Base-by-base conservation (phyloP, 1,140 invertebrate genomes). In the Tetramorium alpestre region DNA sequence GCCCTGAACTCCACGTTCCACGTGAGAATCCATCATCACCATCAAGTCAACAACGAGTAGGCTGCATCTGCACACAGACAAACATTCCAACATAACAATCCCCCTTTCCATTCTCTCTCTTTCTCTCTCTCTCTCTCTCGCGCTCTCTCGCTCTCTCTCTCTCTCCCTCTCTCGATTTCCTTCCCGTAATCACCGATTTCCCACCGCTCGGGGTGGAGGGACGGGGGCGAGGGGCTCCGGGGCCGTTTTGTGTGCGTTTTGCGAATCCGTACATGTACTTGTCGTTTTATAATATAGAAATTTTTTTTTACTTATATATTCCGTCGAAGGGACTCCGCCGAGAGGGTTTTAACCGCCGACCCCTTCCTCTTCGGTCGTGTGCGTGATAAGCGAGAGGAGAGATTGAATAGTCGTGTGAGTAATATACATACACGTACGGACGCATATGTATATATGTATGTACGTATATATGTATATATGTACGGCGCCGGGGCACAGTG, bases 21-120 rank as follows among this genome's bases (percentile, higher is more conserved):
- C 87, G 88, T 90, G 92, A 84, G 80, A 93, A 91, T 94, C 93
- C 93, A 89, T 93, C 93, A 93, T 94, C 94, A 94, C 93, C 94
- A 93, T 93, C 94, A 94, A 93, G 95, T 94, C 93, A 95, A 95
- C 95, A 95, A 95, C 92, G 94, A 94, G 95, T 93, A 94, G 94
- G 94, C 95, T 95, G 95, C 95, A 95, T 95, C 95, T 95, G 95
- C 95, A 95, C 95, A 95, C 95, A 95, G 95, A 95, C 95, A 95
- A 95, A 95, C 95, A 95, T 95, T 95, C 95, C 95, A 95, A 95
- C 94, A 95, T 95, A 95, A 95, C 94, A 95, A 93, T 91, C 93
- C 93, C 92, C 92, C 92, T 75, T 92, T 92, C 65, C 88, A 89
- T 90, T 92, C 90, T 93, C 81, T 91, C 70, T 67, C 77, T 87